Percentiles rank a stretch among this genome's conserved stretches.
phyloP scores from a whole-genome alignment of 2,113 vertebrate genomes.

The Stegastes partitus region DNA sequence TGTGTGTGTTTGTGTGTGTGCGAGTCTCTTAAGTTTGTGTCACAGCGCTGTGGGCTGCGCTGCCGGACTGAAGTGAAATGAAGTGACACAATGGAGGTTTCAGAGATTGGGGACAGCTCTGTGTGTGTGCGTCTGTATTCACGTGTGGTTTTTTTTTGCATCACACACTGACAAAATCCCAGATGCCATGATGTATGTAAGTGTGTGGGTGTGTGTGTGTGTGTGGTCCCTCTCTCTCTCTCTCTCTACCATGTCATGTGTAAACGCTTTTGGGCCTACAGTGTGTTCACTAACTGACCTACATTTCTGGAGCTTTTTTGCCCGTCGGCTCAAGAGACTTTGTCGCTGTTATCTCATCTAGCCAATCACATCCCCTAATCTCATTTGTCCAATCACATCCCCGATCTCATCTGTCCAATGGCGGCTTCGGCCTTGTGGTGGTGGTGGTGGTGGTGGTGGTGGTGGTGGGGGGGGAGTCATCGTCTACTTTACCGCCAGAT shows the following conservation, averaged over 20 bases:
- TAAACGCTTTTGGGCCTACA: slow-evolving; percentile 54
- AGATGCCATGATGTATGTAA: slow-evolving; percentile 11
- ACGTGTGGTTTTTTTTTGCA: slow-evolving; percentile 40
- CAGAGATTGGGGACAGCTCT: slow-evolving; percentile 37
- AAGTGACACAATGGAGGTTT: slow-evolving; percentile 60
- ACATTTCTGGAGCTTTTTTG: slow-evolving; percentile 65
- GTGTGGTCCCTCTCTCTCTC: slow-evolving; percentile 1
- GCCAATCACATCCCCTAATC: slow-evolving; percentile 63
- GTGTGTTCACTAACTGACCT: slow-evolving; percentile 65
- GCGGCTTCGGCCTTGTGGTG: neutral
- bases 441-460: too few relatives aligned
- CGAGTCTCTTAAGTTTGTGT: slow-evolving; percentile 14
- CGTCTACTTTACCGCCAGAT: neutral
- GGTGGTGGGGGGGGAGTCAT: slow-evolving; percentile 17
- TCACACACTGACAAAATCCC: slow-evolving; percentile 40
- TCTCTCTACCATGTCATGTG: slow-evolving; percentile 55
- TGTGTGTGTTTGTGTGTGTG: neutral
- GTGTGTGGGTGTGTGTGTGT: slow-evolving; percentile 17
- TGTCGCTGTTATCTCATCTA: slow-evolving; percentile 62
- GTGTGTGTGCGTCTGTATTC: slow-evolving; percentile 11
- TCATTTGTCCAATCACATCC: slow-evolving; percentile 49
- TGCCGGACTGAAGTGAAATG: slow-evolving; percentile 45
- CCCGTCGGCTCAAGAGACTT: slow-evolving; percentile 62
- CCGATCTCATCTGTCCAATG: slow-evolving; percentile 31
- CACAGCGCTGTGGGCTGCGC: slow-evolving; percentile 41